Conservation (phyloP, 2,888 invertebrate species). For the Acanthosepion lycidas region DNA sequence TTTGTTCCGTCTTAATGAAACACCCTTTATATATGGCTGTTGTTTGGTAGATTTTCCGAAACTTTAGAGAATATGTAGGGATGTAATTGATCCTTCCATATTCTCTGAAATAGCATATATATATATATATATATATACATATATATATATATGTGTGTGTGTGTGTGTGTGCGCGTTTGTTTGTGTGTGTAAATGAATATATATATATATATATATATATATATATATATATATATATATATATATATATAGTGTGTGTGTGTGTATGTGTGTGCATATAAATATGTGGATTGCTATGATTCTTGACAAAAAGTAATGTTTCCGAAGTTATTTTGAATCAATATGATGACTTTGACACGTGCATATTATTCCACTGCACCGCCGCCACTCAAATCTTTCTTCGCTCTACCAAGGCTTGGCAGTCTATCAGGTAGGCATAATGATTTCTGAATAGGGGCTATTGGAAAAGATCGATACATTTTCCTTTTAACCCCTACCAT, state of each 20-base stretch:
- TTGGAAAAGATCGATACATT: background rate
- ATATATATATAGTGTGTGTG: no score
- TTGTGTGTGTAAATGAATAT: background rate
- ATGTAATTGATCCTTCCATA: no score
- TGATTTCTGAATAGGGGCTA: background rate
- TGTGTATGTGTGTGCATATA: background rate
- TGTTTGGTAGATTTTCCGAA: no score
- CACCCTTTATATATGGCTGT: no score
- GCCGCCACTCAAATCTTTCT: background rate
- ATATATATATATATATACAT: no score
- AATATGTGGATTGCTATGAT: background rate
- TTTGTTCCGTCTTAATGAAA: no score
- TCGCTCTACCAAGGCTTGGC: background rate
- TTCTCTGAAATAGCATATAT: no score
- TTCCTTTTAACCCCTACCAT: background rate
- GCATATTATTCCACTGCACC: background rate
- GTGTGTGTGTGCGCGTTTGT: no score
- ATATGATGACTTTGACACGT: background rate
- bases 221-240: background rate
- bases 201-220: background rate
- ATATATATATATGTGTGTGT: no score
- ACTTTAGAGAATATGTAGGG: no score
- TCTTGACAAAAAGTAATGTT: background rate
- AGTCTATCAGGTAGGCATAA: conserved; percentile 16
- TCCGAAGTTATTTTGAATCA: background rate